Conservation (phyloP, 2,797 vertebrate species). For the Pseudochromis fuscus region DNA sequence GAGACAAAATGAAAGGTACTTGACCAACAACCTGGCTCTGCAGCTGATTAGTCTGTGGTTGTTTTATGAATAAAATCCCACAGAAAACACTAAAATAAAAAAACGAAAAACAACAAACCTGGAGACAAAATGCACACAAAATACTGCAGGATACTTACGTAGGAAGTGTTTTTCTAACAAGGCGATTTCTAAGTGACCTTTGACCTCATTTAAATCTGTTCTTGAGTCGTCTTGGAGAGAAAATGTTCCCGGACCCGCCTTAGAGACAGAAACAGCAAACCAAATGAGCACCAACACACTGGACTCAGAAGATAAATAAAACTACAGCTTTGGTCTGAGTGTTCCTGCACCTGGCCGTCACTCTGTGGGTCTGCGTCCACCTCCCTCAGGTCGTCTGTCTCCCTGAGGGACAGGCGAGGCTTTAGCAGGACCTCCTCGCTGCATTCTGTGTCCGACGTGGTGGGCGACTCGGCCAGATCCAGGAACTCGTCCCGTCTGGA, state of each 20-base stretch:
- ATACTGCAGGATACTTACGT: constrained; percentile 87
- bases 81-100: background rate
- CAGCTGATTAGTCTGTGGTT: background rate
- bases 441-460: constrained; percentile 94
- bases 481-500: constrained; percentile 94
- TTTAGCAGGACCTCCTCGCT: constrained; percentile 88
- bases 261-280: background rate
- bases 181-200: constrained; percentile 97
- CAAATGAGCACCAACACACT: background rate
- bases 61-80: background rate
- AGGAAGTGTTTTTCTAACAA: constrained; percentile 98
- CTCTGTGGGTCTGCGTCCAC: constrained; percentile 75
- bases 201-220: constrained; percentile 95
- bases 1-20: background rate
- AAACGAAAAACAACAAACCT: too few relatives aligned
- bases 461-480: constrained; percentile 93
- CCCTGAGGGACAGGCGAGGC: constrained; percentile 79
- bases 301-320: background rate
- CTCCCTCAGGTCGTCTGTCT: constrained; percentile 90
- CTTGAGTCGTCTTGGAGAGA: constrained; percentile 90
- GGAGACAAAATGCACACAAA: background rate
- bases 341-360: constrained; percentile 61
- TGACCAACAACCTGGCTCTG: background rate
- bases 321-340: background rate
- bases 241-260: constrained; percentile 90